Conservation (phyloP, 2,888 invertebrate genomes). For the Lepidochrysops patricia region DNA sequence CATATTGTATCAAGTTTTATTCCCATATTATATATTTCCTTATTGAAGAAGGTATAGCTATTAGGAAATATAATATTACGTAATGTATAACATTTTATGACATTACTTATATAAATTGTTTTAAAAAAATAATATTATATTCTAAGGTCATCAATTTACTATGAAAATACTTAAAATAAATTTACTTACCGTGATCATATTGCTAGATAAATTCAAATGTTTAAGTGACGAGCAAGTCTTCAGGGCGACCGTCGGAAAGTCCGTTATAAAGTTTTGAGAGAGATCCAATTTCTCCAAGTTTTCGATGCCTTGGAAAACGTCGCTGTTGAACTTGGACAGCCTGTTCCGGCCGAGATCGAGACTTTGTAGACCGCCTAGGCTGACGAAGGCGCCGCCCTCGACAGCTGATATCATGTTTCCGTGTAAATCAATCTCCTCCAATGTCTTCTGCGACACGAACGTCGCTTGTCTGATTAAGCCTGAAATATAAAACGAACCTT, state of each 20-base stretch:
- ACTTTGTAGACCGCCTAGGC: slow-evolving; percentile 78
- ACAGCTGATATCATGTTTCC: slow-evolving; percentile 83
- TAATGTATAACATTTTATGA: no score
- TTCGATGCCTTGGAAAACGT: slow-evolving; percentile 85
- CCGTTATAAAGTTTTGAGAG: slow-evolving; percentile 88
- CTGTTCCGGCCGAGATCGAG: slow-evolving; percentile 86
- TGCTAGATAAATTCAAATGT: slow-evolving; percentile 87
- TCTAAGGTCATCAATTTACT: neutral
- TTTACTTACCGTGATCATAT: slow-evolving; percentile 83
- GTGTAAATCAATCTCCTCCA: slow-evolving; percentile 86
- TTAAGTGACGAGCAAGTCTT: slow-evolving; percentile 80
- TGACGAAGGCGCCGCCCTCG: slow-evolving; percentile 83
- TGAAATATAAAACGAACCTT: slow-evolving; percentile 40
- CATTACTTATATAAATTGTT: no score
- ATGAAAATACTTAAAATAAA: slow-evolving; percentile 11
- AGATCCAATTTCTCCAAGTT: slow-evolving; percentile 87
- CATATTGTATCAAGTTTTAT: neutral
- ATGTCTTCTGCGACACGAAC: slow-evolving; percentile 79
- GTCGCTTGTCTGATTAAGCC: slow-evolving; percentile 79
- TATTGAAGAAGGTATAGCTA: no score
- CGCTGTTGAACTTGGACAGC: slow-evolving; percentile 86
- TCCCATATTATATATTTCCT: no score
- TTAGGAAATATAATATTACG: no score
- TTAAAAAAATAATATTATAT: neutral
- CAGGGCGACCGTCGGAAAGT: slow-evolving; percentile 86